phyloP scores from a whole-genome alignment of 1,140 invertebrate genomes.

The Holcopasites calliopsidis region DNA sequence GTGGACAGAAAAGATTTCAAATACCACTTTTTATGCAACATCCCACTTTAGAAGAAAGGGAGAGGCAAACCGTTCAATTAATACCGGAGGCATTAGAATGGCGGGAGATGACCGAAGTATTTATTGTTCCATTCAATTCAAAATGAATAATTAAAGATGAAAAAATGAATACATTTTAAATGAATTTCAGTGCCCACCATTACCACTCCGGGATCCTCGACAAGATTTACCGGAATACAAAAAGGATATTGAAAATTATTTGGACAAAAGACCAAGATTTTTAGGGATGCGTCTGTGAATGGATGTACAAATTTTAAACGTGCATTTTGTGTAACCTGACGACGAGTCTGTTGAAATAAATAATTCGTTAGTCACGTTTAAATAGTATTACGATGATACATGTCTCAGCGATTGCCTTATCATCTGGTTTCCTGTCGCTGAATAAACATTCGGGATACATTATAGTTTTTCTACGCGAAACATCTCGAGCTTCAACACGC shows the following conservation, averaged over 20 bases:
- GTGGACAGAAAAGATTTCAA: not conserved
- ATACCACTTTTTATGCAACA: constrained; percentile 82
- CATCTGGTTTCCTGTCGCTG: constrained; percentile 37
- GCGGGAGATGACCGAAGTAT: constrained; percentile 58
- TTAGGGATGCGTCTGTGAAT: not conserved
- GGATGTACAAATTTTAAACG: not conserved
- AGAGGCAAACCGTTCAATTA: constrained; percentile 76
- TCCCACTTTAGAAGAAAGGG: constrained; percentile 81
- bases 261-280: not conserved
- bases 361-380: constrained; percentile 18
- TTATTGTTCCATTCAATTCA: not conserved
- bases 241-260: constrained; percentile 25
- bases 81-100: constrained; percentile 76
- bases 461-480: not conserved
- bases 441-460: not conserved
- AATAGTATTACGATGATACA: not conserved
- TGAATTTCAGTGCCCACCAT: constrained; percentile 41
- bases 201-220: constrained; percentile 62
- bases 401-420: constrained; percentile 35
- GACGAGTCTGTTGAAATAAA: constrained; percentile 1
- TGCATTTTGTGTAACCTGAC: not conserved
- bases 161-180: not conserved
- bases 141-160: not conserved
- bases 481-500: not conserved
- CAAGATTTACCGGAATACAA: constrained; percentile 43